Conservation (phyloP, 2,888 invertebrate species). For the Eledone cirrhosa region DNA sequence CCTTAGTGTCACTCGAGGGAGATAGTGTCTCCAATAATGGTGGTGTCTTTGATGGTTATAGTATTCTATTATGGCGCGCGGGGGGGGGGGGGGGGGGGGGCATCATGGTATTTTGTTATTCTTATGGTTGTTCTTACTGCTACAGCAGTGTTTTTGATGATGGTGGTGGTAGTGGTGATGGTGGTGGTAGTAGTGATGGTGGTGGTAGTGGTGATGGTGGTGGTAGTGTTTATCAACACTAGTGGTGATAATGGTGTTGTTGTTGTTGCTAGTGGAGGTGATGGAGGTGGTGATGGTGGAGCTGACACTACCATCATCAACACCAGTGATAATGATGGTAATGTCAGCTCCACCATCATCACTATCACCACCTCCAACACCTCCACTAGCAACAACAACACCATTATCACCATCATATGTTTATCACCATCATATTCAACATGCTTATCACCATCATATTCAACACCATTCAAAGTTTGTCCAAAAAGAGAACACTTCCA, state of each 20-base stretch:
- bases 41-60: neutral
- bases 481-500: no score
- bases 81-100: neutral
- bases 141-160: neutral
- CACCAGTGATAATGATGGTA: neutral
- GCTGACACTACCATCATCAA: neutral
- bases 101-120: neutral
- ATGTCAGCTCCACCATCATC: no score
- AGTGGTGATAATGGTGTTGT: no score
- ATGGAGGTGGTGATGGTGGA: neutral
- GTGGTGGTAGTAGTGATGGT: slow-evolving; percentile 28
- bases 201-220: slow-evolving; percentile 20
- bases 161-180: slow-evolving; percentile 22
- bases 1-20: neutral
- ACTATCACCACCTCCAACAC: no score
- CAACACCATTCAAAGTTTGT: no score
- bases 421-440: no score
- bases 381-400: no score
- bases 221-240: slow-evolving; percentile 8
- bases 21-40: neutral
- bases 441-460: no score
- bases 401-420: no score
- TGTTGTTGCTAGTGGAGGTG: no score
- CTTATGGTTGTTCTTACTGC: neutral
- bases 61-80: neutral